Evolutionary conservation across 2,888 invertebrate species (phyloP).

Genomic region (Hofmannophila pseudospretella): DNA sequence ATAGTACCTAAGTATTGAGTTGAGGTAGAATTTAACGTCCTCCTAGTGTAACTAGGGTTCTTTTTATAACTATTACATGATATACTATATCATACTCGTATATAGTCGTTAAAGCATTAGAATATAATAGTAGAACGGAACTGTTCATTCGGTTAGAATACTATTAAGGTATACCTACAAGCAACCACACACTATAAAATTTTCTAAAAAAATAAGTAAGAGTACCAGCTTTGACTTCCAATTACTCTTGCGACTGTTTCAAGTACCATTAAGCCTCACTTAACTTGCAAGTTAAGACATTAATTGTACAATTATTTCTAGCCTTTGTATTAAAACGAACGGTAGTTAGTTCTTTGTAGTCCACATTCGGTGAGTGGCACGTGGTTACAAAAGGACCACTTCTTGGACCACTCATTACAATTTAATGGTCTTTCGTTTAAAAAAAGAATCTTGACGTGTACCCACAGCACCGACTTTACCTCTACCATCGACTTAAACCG

Average conservation of each 20-base stretch:
- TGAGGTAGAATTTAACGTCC: no score
- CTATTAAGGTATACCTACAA: no score
- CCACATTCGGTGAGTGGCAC: slow-evolving; percentile 59
- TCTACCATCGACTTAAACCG: slow-evolving; percentile 10
- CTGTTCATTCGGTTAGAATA: no score
- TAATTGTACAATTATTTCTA: slow-evolving; percentile 74
- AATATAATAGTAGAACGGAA: no score
- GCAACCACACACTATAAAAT: no score
- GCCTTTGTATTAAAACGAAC: slow-evolving; percentile 64
- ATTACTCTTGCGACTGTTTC: slow-evolving; percentile 54
- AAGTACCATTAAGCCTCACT: slow-evolving; percentile 54
- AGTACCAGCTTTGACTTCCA: slow-evolving; percentile 59
- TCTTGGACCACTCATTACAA: slow-evolving; percentile 71
- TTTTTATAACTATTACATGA: no score
- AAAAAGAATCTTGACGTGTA: slow-evolving; percentile 59
- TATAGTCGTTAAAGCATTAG: no score
- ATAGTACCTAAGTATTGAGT: no score
- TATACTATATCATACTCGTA: no score
- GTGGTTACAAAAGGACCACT: slow-evolving; percentile 67
- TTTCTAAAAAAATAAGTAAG: slow-evolving; percentile 25
- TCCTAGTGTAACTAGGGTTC: no score
- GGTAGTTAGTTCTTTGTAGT: slow-evolving; percentile 67
- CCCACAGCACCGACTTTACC: slow-evolving; percentile 30
- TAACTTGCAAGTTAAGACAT: slow-evolving; percentile 43
- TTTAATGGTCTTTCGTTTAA: slow-evolving; percentile 69